Evolutionary conservation across 2,888 invertebrate genomes (phyloP).

Genomic region (Willowsia nigromaculata): DNA sequence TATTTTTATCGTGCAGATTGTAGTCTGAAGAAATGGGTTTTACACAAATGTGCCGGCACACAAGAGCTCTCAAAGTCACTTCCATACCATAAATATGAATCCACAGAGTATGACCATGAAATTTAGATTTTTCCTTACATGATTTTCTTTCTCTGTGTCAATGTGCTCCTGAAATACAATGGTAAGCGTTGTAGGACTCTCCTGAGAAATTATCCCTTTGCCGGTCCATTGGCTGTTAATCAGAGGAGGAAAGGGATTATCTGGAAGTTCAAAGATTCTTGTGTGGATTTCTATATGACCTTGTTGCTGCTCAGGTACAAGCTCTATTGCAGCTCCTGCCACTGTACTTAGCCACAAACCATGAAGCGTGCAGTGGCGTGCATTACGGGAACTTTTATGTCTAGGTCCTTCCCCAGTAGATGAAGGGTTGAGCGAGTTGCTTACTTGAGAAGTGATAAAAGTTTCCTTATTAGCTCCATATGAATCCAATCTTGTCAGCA

Average conservation of each 20-base stretch:
- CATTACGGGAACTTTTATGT: conserved; percentile 15
- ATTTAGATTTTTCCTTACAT: conserved; percentile 17
- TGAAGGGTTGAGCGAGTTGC: background rate
- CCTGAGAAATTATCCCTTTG: conserved; percentile 73
- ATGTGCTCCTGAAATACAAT: conserved; percentile 75
- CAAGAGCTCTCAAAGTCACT: too few species aligned
- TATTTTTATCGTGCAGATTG: too few species aligned
- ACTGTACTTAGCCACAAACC: conserved; percentile 75
- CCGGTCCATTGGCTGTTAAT: conserved; percentile 74
- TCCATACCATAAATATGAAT: background rate
- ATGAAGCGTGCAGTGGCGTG: conserved; percentile 71
- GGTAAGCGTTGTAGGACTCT: conserved; percentile 76
- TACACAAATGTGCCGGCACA: too few species aligned
- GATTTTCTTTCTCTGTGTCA: conserved; percentile 2
- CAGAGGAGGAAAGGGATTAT: conserved; percentile 56
- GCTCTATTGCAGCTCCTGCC: conserved; percentile 75
- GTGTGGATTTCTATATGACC: conserved; percentile 67
- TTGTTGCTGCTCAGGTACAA: conserved; percentile 60
- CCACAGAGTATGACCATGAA: too few species aligned
- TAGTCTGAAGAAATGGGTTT: too few species aligned
- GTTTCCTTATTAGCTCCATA: background rate
- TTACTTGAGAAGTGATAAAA: background rate
- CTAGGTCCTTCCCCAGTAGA: background rate
- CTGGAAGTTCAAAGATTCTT: conserved; percentile 65
- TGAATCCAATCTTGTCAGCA: conserved; percentile 54